phyloP scores from a whole-genome alignment of 2,888 invertebrate genomes.

The Drosophila koepferae region DNA sequence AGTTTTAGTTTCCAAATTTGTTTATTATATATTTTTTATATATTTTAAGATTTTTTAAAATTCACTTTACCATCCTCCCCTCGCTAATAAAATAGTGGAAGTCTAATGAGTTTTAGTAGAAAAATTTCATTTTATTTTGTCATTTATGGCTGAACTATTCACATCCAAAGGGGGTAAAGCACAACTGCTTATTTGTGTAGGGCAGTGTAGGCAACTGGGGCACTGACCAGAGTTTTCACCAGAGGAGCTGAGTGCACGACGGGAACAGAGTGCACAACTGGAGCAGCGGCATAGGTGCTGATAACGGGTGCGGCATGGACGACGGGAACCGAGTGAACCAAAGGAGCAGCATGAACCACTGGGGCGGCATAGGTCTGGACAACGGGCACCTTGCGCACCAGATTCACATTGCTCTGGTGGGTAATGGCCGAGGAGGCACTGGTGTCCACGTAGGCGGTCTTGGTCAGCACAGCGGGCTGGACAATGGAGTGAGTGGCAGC shows the following conservation, averaged over 20 bases:
- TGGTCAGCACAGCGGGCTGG: constrained; percentile 79
- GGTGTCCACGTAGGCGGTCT: constrained; percentile 80
- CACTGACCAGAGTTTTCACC: constrained; percentile 57
- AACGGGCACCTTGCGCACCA: constrained; percentile 85
- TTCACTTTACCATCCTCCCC: background rate
- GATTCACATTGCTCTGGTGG: constrained; percentile 87
- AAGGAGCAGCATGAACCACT: constrained; percentile 58
- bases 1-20: no score
- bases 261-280: constrained; percentile 51
- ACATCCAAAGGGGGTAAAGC: background rate
- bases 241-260: constrained; percentile 60
- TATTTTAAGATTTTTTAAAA: no score
- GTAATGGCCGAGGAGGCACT: constrained; percentile 86
- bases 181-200: constrained; percentile 54
- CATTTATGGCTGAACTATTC: constrained; percentile 4
- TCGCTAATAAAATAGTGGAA: accelerated
- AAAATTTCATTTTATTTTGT: constrained; percentile 4
- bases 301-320: constrained; percentile 68
- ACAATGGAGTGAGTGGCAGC: constrained; percentile 79
- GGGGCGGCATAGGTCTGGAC: constrained; percentile 46
- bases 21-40: no score
- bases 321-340: constrained; percentile 56
- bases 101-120: background rate
- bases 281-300: constrained; percentile 58
- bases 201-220: constrained; percentile 64